Base-by-base conservation (phyloP, 1,140 invertebrate species). In the Heliconius melpomene region DNA sequence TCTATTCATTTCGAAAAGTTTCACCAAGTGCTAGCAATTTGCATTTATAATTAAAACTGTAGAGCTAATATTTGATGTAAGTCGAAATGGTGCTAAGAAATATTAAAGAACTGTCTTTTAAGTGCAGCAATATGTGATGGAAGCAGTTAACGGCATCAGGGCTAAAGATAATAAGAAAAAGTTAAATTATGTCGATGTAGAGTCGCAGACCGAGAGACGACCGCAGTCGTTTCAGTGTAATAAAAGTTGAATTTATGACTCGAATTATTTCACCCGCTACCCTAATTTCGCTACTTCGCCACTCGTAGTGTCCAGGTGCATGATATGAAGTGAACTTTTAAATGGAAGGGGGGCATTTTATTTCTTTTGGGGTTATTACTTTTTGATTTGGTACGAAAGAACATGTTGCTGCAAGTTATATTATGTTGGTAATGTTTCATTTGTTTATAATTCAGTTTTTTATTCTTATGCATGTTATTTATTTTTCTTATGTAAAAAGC, bases 81-180 rank as follows among this genome's bases (percentile, higher is more conserved):
- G 3, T 66, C 16, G 5, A 29, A 66, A 66, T 3, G 13, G 9
- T 66, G 5, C 0, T 66, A 29, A 66, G 60, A 66, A 16, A 23
- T 60, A 60, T 60, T 26, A 60, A 60, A 26, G 57, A 60, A 60
- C 57, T 60, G 20, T 9, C 2, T 66, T 66, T 16, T 2, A 66
- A 29, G 29, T 66, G 11, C 82, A 74, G 85, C 87, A 85, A 88
- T 92, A 89, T 91, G 84, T 92, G 87, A 83, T 91, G 86, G 82
- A 82, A 78, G 84, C 86, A 86, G 85, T 89, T 91, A 91, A 91
- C 90, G 80, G 81, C 86, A 88, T 92, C 89, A 90, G 90, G 90
- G 87, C 90, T 88, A 91, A 93, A 94, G 88, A 93, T 94, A 93
- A 93, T 93, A 91, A 92, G 92, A 94, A 93, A 94, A 94, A 93